phyloP scores from a whole-genome alignment of 2,888 invertebrate genomes.

The Lordiphosa fenestrarum region DNA sequence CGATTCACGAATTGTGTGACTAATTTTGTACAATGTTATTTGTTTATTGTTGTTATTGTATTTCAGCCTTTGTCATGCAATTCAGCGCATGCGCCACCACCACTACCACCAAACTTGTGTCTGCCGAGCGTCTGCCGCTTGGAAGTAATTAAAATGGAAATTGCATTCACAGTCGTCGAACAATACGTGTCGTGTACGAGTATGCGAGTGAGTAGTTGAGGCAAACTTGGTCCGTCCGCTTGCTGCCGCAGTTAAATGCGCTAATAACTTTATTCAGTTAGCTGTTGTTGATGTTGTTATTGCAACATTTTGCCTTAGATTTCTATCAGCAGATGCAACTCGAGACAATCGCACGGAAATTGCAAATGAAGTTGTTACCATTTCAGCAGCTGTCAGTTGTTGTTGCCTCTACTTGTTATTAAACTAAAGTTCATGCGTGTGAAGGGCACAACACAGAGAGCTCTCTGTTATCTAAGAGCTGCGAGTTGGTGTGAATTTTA shows the following conservation, averaged over 20 bases:
- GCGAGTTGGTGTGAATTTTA: constrained; percentile 26
- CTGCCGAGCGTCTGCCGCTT: constrained; percentile 56
- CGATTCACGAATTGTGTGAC: constrained; percentile 54
- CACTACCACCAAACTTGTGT: constrained; percentile 26
- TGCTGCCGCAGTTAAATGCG: constrained; percentile 70
- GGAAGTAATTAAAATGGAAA: constrained; percentile 72
- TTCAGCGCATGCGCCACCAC: constrained; percentile 58
- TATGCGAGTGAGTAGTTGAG: constrained; percentile 24
- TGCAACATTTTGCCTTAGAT: constrained; percentile 66
- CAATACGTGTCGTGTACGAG: constrained; percentile 38
- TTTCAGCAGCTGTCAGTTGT: constrained; percentile 12
- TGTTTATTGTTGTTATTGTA: constrained; percentile 24
- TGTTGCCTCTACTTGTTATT: constrained; percentile 34
- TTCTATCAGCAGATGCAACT: constrained; percentile 51
- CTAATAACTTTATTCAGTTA: constrained; percentile 74
- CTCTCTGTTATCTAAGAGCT: constrained; percentile 47
- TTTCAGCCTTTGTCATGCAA: constrained; percentile 13
- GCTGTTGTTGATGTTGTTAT: constrained; percentile 34
- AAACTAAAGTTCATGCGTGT: constrained; percentile 59
- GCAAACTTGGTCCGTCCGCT: constrained; percentile 49
- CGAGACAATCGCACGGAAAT: constrained; percentile 72
- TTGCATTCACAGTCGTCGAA: constrained; percentile 66
- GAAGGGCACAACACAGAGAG: constrained; percentile 60
- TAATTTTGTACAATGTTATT: constrained; percentile 46
- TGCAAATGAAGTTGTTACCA: constrained; percentile 66